Evolutionary conservation across 2,113 vertebrate genomes (phyloP), one percentile per base, ranked within the genome.

Genomic region (Neodon shergylaensis): DNA sequence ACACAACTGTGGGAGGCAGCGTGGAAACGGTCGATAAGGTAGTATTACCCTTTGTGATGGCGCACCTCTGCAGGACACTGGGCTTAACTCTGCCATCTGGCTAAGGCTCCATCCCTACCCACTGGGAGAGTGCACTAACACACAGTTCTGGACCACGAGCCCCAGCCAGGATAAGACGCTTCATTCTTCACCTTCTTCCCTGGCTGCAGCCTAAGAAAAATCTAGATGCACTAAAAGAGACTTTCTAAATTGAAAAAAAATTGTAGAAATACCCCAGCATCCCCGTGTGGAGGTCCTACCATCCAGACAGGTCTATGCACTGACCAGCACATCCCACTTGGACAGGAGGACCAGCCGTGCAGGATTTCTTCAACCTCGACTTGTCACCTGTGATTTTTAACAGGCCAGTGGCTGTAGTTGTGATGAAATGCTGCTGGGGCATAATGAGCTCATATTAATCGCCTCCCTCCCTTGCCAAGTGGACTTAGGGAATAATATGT

Each of bases 21-120:
- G 97, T 98, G 98, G 98, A 94, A 98, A 91, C 88, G 97, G 98
- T 98, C 98, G 94, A 98, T 98, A 98, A 98, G 98, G 96, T 90
- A 98, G 98, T n/a, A 98, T 98, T 98, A 97, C 97, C 94, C 97
- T 98, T 97, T 98, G 97, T 98, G 98, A 98, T 96, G 98, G 97
- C 11, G 81, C 95, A 97, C 97, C 98, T 98, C 98, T 74, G 98
- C 98, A 98, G 98, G 98, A 98, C 97, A 72, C 76, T 96, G 39
- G 92, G 98, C 98, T 98, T 97, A 98, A 94, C 97, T 97, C 97
- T 88, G 95, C 21, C 96, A 94, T 97, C 97, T 95, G 95, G 91
- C 98, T 98, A 79, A 97, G 4, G 8, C 74, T 97, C 97, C 93
- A 74, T 96, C 92, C 96, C 84, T 96, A 96, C 98, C 98, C 96